These are phyloP conservation scores for Carlito syrichta DNA, from an alignment of 2,113 vertebrate species.

Conservation along the genomic window DNA sequence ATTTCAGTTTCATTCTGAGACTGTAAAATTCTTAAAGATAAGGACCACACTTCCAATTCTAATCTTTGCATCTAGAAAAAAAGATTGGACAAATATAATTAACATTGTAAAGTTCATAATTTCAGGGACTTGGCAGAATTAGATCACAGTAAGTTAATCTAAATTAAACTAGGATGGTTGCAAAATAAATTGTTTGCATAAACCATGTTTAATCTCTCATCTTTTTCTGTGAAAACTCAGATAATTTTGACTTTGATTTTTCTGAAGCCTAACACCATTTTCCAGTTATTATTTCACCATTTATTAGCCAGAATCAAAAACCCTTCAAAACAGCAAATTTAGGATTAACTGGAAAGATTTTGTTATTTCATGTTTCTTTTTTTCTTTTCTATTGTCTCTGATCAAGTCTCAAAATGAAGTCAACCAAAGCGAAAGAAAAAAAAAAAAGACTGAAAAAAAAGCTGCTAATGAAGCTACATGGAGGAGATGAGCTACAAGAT, in stretches of 20 bases:
- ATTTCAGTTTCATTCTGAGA: conserved; percentile 77
- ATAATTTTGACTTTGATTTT: conserved; percentile 78
- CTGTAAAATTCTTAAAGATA: conserved; percentile 76
- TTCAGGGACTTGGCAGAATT: conserved; percentile 74
- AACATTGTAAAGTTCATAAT: conserved; percentile 76
- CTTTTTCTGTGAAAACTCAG: conserved; percentile 77
- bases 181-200: conserved; percentile 67
- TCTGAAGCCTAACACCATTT: conserved; percentile 70
- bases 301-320: conserved; percentile 77
- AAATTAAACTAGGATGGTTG: conserved; percentile 71
- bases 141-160: conserved; percentile 78
- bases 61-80: conserved; percentile 80
- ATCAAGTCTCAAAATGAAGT: conserved; percentile 69
- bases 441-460: not conserved
- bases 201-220: conserved; percentile 76
- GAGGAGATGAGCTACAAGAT: not conserved
- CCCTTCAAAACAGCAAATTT: conserved; percentile 70
- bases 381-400: conserved; percentile 70
- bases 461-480: not conserved
- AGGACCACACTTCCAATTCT: conserved; percentile 73
- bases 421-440: conserved; percentile 34
- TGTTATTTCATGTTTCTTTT: conserved; percentile 55
- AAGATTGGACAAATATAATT: conserved; percentile 76
- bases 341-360: conserved; percentile 63
- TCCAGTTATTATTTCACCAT: conserved; percentile 75